Base-by-base conservation (phyloP, 1,140 invertebrate species). In the Varroa destructor region DNA sequence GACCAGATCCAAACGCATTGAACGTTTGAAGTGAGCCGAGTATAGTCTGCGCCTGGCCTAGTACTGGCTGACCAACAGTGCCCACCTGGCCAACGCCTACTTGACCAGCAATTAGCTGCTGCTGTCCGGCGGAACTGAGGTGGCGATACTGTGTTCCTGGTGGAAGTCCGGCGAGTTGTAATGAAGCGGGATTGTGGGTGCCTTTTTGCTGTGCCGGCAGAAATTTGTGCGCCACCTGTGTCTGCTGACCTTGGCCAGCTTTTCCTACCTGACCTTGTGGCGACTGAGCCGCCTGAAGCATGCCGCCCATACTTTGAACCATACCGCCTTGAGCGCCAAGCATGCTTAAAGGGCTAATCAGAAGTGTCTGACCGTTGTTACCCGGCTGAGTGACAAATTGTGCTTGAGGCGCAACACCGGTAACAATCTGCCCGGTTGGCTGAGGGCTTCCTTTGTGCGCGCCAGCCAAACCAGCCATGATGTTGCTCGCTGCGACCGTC, bases 1-100 rank as follows among this genome's bases (percentile, higher is more conserved):
- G 40, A 67, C 61, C 61, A 4, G 61, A 40, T 14, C 61, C 61
- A 37, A 67, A 67, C 14, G 61, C 61, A 46, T 67, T 67, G 61
- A 67, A 67, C 2, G 61, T 40, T 67, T 67, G 61, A 12, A 67
- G 37, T 2, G 61, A 46, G 40, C 61, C 46, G 3, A 67, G 40
- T 1, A 67, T 67, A 3, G 46, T 51, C 37, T 67, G 61, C 3
- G 61, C 40, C 36, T 67, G 61, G 12, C 61, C 61, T 2, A 37
- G 61, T 3, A 67, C 61, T 14, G 36, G 37, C 40, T 67, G 61
- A 40, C 61, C 61, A n/a, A 40, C 61, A 40, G 61, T 8, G 8
- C 46, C 46, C 46, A 51, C 46, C 46, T 51, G 46, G 46, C 46
- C 46, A 51, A 51, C 46, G 46, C 46, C 46, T 5, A 51, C 46